Base-by-base conservation (phyloP, 2,113 vertebrate genomes). In the Odontophorus gujanensis region DNA sequence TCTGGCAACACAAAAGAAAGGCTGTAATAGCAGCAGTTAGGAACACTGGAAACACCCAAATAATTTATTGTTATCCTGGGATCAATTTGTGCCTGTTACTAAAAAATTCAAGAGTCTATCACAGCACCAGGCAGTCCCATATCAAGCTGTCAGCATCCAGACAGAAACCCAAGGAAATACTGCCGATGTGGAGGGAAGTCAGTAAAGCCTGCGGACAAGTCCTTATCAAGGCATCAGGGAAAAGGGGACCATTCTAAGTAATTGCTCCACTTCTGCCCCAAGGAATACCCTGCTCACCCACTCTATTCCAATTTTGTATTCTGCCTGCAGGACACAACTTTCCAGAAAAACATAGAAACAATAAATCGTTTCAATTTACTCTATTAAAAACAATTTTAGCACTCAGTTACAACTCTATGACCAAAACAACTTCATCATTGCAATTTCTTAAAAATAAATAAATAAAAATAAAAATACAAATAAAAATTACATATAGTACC, bases 11-110 rank as follows among this genome's bases (percentile, higher is more conserved):
- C 38, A 5, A 6, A 13, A 45, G 80, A 81, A 86, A 80, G 72
- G 38, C 61, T 87, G 75, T 48, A 92, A 91, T 85, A 91, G 59
- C 48, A 80, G 53, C 65, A 87, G 78, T 93, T 88, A 95, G 45
- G 85, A 94, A 55, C 32, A 71, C 63, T 45, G 76, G 89, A 94
- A 91, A 50, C 76, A 91, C 67, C n/a, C 62, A 78, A 81, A 77
- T 68, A 91, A 92, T 93, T 91, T 90, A 96, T 73, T 76, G 69
- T 69, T 80, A 81, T 50, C 86, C 19, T 58, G 75, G 73, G 91
- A 96, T 63, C 81, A 89, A 82, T 67, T 93, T 90, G 28, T 67
- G 62, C 21, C 76, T 26, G 16, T 68, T 66, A 89, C 36, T 77
- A 62, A 79, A 92, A 94, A 61, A 17, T 2, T 7, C 55, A 26